These are phyloP conservation scores for Lota lota DNA, from an alignment of 2,113 vertebrate species.

Conservation along the genomic window DNA sequence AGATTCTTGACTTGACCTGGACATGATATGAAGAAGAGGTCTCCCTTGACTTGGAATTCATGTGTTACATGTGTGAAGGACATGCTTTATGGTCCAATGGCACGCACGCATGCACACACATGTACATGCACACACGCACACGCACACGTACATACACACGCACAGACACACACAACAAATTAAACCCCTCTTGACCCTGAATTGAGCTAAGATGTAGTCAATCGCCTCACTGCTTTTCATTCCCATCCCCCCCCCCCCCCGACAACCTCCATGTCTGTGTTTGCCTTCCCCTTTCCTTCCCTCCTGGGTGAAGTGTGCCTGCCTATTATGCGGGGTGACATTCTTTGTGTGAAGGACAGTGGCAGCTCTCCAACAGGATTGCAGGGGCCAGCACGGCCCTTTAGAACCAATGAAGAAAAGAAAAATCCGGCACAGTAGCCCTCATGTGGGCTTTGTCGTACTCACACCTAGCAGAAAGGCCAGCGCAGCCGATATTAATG, in stretches of 20 bases:
- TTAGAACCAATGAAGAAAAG: slow-evolving; percentile 69
- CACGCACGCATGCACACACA: slow-evolving; percentile 11
- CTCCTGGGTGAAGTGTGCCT: slow-evolving; percentile 38
- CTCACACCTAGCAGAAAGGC: slow-evolving; percentile 79
- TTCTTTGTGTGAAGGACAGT: slow-evolving; percentile 79
- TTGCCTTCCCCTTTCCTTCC: slow-evolving; percentile 19
- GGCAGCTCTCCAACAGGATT: slow-evolving; percentile 71
- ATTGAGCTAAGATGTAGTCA: slow-evolving; percentile 23
- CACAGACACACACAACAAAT: slow-evolving; percentile 6
- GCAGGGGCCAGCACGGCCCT: slow-evolving; percentile 69
- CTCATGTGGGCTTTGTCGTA: slow-evolving; percentile 66
- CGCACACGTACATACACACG: neutral
- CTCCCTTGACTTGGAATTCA: neutral
- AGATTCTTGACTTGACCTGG: too few relatives aligned
- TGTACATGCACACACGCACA: neutral
- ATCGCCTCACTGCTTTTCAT: slow-evolving; percentile 31
- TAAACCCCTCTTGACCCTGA: slow-evolving; percentile 22
- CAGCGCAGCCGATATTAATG: slow-evolving; percentile 78
- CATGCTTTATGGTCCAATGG: too few relatives aligned
- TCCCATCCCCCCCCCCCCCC: slow-evolving; percentile 11
- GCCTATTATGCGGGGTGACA: slow-evolving; percentile 66
- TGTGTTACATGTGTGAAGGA: neutral
- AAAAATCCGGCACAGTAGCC: slow-evolving; percentile 71
- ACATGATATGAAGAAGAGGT: neutral
- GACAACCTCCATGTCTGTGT: too few relatives aligned